Base-by-base conservation (phyloP, 2,888 invertebrate species). In the Carterocephalus palaemon region DNA sequence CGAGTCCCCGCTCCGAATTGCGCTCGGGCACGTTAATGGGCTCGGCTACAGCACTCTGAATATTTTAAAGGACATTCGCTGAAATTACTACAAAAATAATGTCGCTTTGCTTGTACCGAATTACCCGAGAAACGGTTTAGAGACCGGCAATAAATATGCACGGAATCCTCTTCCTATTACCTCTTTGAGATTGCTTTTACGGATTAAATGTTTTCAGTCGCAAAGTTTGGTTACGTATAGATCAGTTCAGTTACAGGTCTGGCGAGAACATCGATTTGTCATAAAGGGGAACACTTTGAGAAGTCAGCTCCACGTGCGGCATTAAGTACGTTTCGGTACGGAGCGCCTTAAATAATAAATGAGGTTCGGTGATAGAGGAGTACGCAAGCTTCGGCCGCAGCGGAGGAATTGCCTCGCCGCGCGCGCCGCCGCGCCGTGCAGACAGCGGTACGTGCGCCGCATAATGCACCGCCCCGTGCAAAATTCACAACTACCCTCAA, bases 11-110 rank as follows among this genome's bases (percentile, higher is more conserved):
- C 72, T 69, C 72, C 58, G 73, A 86, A 86, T 83, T 78, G 82
- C 81, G 75, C 79, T 67, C 70, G 75, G 75, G 77, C 80, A 84
- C 79, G 79, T 82, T 85, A 85, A 85, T 84, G 85, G 82, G 69
- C 75, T 67, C 71, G 65, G 81, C 84, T 78, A 82, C 76, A 78
- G 75, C 75, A 70, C 77, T 83, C 79, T 83, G 83, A 84, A 86
- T 85, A 86, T 85, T 85, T 85, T 83, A 85, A 85, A 83, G 82
- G 81, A 84, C 85, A 85, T 85, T 85, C 76, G 74, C 75, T 58
- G 78, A 86, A 86, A 85, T 85, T 81, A 85, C 85, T 83, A 81
- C 82, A 85, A 85, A 85, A 86, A 85, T 86, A 84, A 84, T 83
- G 85, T 80, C 80, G 75, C 82, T 81, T 71, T 78, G 76, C 82